phyloP scores from a whole-genome alignment of 2,888 invertebrate genomes.

The Sericinus montela region DNA sequence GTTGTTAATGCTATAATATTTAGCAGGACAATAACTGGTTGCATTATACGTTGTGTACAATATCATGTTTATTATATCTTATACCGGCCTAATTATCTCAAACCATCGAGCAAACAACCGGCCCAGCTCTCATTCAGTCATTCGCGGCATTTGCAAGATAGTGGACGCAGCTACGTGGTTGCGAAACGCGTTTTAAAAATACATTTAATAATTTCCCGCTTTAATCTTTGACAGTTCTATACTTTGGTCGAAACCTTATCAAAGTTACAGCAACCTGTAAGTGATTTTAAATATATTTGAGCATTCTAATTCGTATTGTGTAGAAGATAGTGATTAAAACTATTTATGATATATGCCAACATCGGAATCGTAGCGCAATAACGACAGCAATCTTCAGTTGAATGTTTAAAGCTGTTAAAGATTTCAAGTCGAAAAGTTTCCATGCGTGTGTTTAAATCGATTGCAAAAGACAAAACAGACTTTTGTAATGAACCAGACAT shows the following conservation, averaged over 20 bases:
- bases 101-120: constrained; percentile 9
- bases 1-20: not conserved
- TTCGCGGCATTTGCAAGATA: constrained; percentile 8
- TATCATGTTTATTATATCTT: too few species aligned
- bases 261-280: not conserved
- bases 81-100: constrained; percentile 11
- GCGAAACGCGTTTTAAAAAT: constrained; percentile 5
- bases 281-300: not conserved
- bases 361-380: not conserved
- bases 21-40: not conserved
- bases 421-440: not conserved
- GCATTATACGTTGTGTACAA: too few species aligned
- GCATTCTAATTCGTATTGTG: not conserved
- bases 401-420: not conserved
- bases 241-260: not conserved
- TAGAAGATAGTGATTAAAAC: not conserved
- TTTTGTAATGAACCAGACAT: too few species aligned
- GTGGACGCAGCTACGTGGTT: constrained; percentile 3
- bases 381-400: not conserved
- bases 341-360: not conserved
- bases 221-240: constrained; percentile 2
- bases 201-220: constrained; percentile 7
- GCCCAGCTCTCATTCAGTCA: constrained; percentile 10
- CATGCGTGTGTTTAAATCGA: not conserved
- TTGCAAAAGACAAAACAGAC: not conserved